Percentiles rank a stretch among this genome's conserved stretches.
Conservation (phyloP, 2,113 vertebrate species). For the Panthera uncia region DNA sequence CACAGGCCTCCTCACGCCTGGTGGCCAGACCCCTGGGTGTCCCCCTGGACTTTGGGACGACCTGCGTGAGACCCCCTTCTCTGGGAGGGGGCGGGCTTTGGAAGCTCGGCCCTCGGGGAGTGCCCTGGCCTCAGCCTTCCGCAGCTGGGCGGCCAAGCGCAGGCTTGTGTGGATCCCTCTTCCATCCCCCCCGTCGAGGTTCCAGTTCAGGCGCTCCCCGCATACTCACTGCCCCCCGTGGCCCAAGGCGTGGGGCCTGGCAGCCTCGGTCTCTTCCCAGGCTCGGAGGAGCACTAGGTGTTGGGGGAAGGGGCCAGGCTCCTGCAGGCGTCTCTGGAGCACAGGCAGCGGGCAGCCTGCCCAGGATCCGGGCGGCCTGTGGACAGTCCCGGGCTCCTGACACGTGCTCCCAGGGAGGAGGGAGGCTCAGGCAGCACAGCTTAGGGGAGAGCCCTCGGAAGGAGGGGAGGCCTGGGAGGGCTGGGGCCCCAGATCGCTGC, state of each 20-base stretch:
- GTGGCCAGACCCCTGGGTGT: accelerated
- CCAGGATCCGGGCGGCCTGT: neutral
- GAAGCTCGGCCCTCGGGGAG: neutral
- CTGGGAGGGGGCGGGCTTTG: neutral
- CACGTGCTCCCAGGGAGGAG: neutral
- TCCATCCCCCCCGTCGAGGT: neutral
- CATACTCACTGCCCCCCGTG: neutral
- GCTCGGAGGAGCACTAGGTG: neutral
- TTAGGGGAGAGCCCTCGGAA: neutral
- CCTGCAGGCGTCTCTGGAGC: neutral
- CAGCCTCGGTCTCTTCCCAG: neutral
- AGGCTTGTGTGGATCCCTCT: accelerated
- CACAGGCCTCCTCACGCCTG: neutral
- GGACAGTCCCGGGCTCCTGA: neutral
- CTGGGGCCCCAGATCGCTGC: neutral
- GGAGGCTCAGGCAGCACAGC: accelerated
- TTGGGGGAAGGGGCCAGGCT: neutral
- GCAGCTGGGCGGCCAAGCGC: neutral
- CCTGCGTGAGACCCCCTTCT: neutral
- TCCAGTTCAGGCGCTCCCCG: neutral
- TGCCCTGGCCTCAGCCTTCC: neutral
- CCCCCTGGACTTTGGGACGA: neutral
- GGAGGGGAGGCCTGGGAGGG: neutral
- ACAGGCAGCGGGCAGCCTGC: neutral
- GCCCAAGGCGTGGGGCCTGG: neutral